These are phyloP conservation scores for Sceloporus tristichus DNA, from an alignment of 2,113 vertebrate genomes.

Conservation along the genomic window DNA sequence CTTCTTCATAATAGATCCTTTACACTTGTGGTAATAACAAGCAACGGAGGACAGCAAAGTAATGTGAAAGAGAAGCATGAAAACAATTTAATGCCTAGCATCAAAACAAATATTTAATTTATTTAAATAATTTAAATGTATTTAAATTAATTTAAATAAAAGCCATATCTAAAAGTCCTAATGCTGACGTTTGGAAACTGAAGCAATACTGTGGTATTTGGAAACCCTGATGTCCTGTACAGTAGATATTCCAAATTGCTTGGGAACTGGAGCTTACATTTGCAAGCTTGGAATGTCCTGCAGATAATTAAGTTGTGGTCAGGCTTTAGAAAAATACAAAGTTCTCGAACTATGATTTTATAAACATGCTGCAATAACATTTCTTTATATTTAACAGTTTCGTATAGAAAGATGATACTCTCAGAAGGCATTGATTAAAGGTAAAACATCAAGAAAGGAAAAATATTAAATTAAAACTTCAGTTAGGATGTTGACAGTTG, in stretches of 20 bases:
- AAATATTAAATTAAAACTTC: conserved; percentile 99
- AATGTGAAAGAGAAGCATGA: conserved; percentile 72
- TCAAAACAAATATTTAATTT: conserved; percentile 80
- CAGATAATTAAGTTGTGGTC: conserved; percentile 93
- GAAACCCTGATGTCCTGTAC: conserved; percentile 76
- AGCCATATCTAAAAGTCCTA: conserved; percentile 74
- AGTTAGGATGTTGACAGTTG: conserved; percentile 96
- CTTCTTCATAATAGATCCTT: conserved; percentile 45
- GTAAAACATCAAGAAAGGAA: conserved; percentile 98
- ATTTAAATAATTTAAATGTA: conserved; percentile 29
- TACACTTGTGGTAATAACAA: conserved; percentile 66
- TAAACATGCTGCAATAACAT: conserved; percentile 99
- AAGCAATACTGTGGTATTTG: conserved; percentile 80
- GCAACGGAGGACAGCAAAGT: conserved; percentile 58
- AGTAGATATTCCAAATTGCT: conserved; percentile 87
- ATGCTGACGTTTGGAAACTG: conserved; percentile 85
- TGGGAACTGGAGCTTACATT: conserved; percentile 89
- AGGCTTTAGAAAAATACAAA: conserved; percentile 87
- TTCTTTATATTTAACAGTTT: conserved; percentile 98
- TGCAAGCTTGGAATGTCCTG: conserved; percentile 93
- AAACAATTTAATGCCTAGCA: conserved; percentile 80
- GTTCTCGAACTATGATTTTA: conserved; percentile 92
- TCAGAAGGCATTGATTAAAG: conserved; percentile 97
- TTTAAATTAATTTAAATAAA: conserved; percentile 77
- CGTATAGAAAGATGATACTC: conserved; percentile 95